A percentile compares a stretch with the other conserved stretches of the same genome.
These are phyloP conservation scores for Menura novaehollandiae DNA, from an alignment of 2,113 vertebrate species.

Conservation along the genomic window DNA sequence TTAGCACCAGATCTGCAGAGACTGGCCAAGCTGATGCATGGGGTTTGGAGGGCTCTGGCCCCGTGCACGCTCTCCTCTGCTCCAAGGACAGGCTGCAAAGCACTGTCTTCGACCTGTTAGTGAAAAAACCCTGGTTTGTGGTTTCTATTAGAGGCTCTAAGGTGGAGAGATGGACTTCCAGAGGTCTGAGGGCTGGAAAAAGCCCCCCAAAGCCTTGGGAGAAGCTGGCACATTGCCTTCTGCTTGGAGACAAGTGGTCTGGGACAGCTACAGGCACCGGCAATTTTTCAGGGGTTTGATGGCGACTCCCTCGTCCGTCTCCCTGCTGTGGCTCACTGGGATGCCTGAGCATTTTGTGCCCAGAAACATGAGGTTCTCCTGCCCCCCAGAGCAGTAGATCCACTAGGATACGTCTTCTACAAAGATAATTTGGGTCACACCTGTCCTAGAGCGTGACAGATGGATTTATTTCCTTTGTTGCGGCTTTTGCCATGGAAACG, in stretches of 20 bases:
- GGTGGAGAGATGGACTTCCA: background rate
- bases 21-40: background rate
- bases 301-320: background rate
- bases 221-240: background rate
- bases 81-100: background rate
- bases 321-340: background rate
- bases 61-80: background rate
- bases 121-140: accelerated
- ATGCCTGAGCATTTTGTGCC: background rate
- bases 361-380: background rate
- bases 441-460: background rate
- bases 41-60: background rate
- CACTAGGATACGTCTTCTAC: background rate
- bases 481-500: background rate
- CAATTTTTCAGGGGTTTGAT: background rate
- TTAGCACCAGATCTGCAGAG: background rate
- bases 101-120: background rate
- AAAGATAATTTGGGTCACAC: background rate
- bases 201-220: background rate
- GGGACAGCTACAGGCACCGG: background rate
- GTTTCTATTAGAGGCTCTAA: background rate
- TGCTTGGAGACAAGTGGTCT: background rate
- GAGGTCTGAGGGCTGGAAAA: background rate
- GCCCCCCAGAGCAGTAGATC: background rate
- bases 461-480: background rate